phyloP scores from a whole-genome alignment of 1,140 invertebrate genomes.

The Cyphomyrmex costatus region DNA sequence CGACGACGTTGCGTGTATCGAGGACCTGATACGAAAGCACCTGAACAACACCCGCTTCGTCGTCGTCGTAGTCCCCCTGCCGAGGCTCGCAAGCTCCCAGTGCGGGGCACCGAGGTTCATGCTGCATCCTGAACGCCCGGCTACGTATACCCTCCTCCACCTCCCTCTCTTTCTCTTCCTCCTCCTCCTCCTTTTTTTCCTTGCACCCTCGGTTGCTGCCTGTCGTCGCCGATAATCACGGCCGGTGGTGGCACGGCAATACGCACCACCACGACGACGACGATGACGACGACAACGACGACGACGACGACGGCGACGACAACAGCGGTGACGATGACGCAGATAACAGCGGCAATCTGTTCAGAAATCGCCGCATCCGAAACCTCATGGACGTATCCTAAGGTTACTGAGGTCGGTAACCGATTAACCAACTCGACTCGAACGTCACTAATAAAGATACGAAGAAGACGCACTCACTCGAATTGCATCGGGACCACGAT shows the following conservation, averaged over 20 bases:
- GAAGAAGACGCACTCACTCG: constrained; percentile 24
- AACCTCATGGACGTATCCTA: constrained; percentile 78
- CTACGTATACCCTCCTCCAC: constrained; percentile 76
- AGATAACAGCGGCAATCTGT: constrained; percentile 59
- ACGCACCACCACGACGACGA: constrained; percentile 64
- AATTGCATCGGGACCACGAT: constrained; percentile 19
- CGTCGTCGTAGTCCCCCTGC: constrained; percentile 78
- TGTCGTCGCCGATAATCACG: constrained; percentile 71
- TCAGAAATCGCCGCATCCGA: constrained; percentile 49
- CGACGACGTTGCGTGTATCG: constrained; percentile 67
- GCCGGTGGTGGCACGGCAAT: constrained; percentile 66
- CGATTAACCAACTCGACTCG: constrained; percentile 47
- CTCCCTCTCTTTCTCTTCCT: constrained; percentile 52
- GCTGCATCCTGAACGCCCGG: constrained; percentile 85
- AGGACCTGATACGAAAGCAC: constrained; percentile 72
- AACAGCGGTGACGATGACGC: constrained; percentile 54
- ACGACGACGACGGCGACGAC: too few relatives aligned
- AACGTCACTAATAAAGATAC: constrained; percentile 12
- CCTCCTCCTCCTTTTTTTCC: constrained; percentile 49
- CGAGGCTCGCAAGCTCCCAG: constrained; percentile 84
- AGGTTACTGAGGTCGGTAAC: constrained; percentile 46
- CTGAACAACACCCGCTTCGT: constrained; percentile 61
- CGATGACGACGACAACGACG: constrained; percentile 24
- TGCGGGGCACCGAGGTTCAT: constrained; percentile 85
- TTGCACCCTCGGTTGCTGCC: constrained; percentile 38